Conservation (phyloP, 1,140 invertebrate species). For the Diorhabda carinulata region DNA sequence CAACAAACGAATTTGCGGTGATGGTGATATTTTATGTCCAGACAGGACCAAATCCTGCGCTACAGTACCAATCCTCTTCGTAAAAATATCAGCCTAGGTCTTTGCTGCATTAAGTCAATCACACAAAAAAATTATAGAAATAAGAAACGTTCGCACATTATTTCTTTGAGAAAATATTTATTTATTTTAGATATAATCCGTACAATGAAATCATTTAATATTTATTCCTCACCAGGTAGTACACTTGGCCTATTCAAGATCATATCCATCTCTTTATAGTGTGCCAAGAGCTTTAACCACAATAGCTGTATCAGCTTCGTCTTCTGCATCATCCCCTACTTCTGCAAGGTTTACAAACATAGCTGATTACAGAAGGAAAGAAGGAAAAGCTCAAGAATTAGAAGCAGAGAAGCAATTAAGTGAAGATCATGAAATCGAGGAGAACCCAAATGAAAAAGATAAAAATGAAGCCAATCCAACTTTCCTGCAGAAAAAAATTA, state of each 20-base stretch:
- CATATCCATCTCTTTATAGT: conserved; percentile 17
- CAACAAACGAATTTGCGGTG: no score
- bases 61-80: no score
- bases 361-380: conserved; percentile 24
- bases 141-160: no score
- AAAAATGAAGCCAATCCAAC: conserved; percentile 28
- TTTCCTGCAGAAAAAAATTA: conserved; percentile 29
- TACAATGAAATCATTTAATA: not conserved
- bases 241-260: not conserved
- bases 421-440: conserved; percentile 8
- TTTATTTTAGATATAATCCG: no score
- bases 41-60: no score
- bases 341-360: conserved; percentile 7
- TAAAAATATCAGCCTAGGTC: no score
- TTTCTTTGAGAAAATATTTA: no score
- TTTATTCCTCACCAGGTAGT: not conserved
- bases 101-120: no score
- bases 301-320: conserved; percentile 23
- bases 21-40: no score
- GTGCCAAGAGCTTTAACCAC: conserved; percentile 15
- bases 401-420: conserved; percentile 21
- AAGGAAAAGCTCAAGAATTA: conserved; percentile 21
- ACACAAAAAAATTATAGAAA: no score
- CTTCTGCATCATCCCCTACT: conserved; percentile 16
- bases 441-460: conserved; percentile 2